Percentiles rank a stretch among this genome's conserved stretches.
Conservation (phyloP, 2,888 invertebrate species). For the Eustalomyia histrio region DNA sequence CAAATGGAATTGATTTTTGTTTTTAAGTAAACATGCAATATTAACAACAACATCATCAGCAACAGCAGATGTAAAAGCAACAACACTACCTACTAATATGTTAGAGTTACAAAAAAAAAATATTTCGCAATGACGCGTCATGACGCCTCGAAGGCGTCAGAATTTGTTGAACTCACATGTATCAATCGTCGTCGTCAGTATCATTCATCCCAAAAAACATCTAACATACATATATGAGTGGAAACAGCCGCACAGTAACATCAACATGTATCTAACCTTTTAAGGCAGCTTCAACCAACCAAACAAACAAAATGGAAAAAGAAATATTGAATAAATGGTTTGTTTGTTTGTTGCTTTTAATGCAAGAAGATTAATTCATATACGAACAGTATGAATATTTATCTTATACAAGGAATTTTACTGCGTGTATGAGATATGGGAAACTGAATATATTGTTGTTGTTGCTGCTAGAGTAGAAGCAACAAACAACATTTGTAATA, state of each 20-base stretch:
- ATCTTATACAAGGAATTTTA: slow-evolving; percentile 49
- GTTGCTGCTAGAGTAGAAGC: neutral
- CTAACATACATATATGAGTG: neutral
- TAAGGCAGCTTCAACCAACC: slow-evolving; percentile 13
- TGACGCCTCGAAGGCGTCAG: slow-evolving; percentile 46
- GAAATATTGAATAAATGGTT: slow-evolving; percentile 39
- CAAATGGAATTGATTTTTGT: slow-evolving; percentile 56
- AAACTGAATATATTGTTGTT: neutral
- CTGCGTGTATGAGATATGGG: neutral
- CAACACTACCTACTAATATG: slow-evolving; percentile 8
- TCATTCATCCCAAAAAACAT: neutral
- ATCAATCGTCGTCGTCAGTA: neutral
- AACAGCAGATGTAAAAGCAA: slow-evolving; percentile 12
- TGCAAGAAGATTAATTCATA: slow-evolving; percentile 67
- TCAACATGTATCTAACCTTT: slow-evolving; percentile 32
- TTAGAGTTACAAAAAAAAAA: neutral
- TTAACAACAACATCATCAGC: slow-evolving; percentile 39
- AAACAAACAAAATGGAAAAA: neutral
- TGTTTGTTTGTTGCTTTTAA: slow-evolving; percentile 50
- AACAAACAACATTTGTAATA: slow-evolving; percentile 24
- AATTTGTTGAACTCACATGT: slow-evolving; percentile 19
- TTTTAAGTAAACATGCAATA: slow-evolving; percentile 52
- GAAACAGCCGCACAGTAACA: slow-evolving; percentile 1
- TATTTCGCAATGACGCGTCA: slow-evolving; percentile 42
- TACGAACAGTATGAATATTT: slow-evolving; percentile 64